Evolutionary conservation across 2,888 invertebrate genomes (phyloP), one percentile per base, ranked within the genome.

Genomic region (Thymelicus acteon): DNA sequence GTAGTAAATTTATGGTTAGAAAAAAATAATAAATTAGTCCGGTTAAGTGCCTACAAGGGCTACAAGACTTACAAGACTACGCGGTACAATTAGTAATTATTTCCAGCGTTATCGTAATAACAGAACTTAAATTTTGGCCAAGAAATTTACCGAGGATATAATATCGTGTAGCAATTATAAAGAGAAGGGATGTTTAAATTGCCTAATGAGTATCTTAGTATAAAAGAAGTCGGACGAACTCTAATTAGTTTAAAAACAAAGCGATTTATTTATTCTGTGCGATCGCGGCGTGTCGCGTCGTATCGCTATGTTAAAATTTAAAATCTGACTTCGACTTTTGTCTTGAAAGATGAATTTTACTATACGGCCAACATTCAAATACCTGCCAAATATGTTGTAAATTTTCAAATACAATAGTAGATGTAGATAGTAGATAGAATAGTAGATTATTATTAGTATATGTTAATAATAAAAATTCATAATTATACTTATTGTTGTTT

Each of bases 171-270:
- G 75, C 83, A 86, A 87, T 87, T 87, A 86, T 80, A 79, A 76
- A 75, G 76, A 75, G 75, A 78, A 82, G 84, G 74, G 73, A 77
- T 76, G 73, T 70, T 64, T 64, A 70, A 64, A 70, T 70, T 70
- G 64, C 74, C 74, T 82, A 80, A 79, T 78, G 77, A 76, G 79
- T 75, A 73, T 79, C 80, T 81, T 44, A 70, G 64, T 49, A 64
- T 64, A 64, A 70, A 70, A 70, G 70, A 78, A 78, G 75, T 75
- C 74, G 74, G 49, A 75, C 75, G 74, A 83, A 82, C 82, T 87
- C 84, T 87, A 88, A 90, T 92, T 89, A 89, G 86, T 89, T 89
- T 78, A 80, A 86, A 86, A 91, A 90, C 86, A 87, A 88, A 54
- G 24, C 54, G 54, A 24, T 19, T 54, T 54, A 54, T 54, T 54